Base-by-base conservation (phyloP, 1,140 invertebrate genomes). In the Trissolcus basalis region DNA sequence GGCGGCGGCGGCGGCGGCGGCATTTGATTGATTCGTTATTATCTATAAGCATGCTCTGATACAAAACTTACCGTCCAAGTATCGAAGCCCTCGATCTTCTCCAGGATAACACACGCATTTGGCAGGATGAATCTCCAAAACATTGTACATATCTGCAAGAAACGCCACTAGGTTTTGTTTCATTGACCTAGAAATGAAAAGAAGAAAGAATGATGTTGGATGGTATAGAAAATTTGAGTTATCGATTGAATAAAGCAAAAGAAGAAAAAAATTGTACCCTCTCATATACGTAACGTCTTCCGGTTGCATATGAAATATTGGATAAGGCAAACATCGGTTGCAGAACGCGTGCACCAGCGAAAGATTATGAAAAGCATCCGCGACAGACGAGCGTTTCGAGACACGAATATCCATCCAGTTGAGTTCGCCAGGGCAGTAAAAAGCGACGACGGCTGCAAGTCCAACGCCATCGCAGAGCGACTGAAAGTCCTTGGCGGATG, bases 211-310 rank as follows among this genome's bases (percentile, higher is more conserved):
- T 35, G 10, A 6, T 35, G 33, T 35, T 6, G 5, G 33, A 35
- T 35, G 10, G 10, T 6, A 35, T 35, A 35, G 5, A 35, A 6
- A 6, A 35, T 35, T 35, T 35, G 5, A 35, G 33, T 35, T 10
- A 35, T 35, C 5, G 9, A 39, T 4, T 11, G n/a, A 4, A 39
- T 4, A 50, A 36, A 49, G 60, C 16, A 49, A 48, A 51, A 64
- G 39, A 33, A 45, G 44, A 58, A n/a, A n/a, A n/a, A n/a, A n/a
- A n/a, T n/a, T 88, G 89, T 86, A 96, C 95, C 96, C 95, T 86
- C 96, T 92, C 91, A 97, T 95, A 84, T 98, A 98, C 19, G 98
- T 94, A 50, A 99, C 93, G 87, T 99, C 98, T 87, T 99, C 97
- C 41, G 96, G 95, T 84, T 93, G 93, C 91, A 99, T 95, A 85